Conservation (phyloP, 1,140 invertebrate species). For the Venustaconcha ellipsiformis region DNA sequence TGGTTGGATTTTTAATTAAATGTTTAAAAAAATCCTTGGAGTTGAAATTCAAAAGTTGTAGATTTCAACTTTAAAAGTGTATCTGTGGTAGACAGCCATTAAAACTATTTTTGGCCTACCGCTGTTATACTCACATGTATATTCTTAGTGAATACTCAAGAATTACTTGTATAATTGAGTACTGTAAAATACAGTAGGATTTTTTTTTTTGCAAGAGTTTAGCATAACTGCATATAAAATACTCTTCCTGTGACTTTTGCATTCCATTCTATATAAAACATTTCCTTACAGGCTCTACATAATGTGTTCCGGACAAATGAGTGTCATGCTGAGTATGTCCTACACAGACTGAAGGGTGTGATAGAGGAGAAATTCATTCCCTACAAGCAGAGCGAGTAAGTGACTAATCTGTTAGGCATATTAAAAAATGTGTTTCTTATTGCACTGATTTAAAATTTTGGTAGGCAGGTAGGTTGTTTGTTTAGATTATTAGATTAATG, state of each 20-base stretch:
- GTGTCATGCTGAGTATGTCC: conserved; percentile 76
- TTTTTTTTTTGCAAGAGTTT: not conserved
- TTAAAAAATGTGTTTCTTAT: not conserved
- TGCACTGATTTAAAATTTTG: too few species aligned
- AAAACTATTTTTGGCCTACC: too few species aligned
- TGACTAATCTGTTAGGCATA: conserved; percentile 25
- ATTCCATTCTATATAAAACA: not conserved
- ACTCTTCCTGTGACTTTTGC: not conserved
- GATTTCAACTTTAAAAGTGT: too few species aligned
- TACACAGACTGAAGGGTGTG: conserved; percentile 75
- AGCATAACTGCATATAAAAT: not conserved
- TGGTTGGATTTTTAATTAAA: too few species aligned
- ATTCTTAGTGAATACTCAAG: too few species aligned
- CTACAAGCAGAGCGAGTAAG: conserved; percentile 81
- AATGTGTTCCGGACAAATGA: conserved; percentile 81
- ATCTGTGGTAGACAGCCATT: too few species aligned
- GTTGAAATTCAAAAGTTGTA: too few species aligned
- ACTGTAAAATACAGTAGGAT: not conserved
- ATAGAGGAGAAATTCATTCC: conserved; percentile 78
- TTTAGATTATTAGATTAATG: too few species aligned
- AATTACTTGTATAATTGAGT: not conserved
- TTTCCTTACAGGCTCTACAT: conserved; percentile 75
- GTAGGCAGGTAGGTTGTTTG: too few species aligned
- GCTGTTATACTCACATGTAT: too few species aligned
- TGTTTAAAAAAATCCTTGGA: too few species aligned